phyloP scores from a whole-genome alignment of 2,888 invertebrate genomes.

The Noctua pronuba region DNA sequence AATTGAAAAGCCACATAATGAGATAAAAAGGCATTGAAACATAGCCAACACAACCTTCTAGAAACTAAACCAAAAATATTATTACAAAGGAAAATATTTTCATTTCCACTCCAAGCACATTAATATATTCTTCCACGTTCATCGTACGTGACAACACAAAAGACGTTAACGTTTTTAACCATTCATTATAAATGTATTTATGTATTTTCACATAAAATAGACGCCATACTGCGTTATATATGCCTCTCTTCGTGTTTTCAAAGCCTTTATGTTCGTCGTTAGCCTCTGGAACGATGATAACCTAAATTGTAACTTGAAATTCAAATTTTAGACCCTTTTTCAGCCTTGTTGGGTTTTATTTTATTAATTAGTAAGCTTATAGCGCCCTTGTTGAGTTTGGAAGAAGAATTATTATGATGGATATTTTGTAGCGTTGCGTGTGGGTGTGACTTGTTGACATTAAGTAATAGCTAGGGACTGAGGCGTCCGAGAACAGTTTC shows the following conservation, averaged over 20 bases:
- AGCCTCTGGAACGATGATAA: conserved; percentile 37
- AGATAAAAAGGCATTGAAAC: background rate
- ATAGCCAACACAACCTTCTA: background rate
- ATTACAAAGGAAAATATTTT: conserved; percentile 30
- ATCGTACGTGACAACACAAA: conserved; percentile 58
- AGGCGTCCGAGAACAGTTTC: background rate
- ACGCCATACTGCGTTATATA: conserved; percentile 29
- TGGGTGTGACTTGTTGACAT: background rate
- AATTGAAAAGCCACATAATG: background rate
- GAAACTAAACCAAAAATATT: conserved; percentile 18
- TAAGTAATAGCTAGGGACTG: conserved; percentile 2
- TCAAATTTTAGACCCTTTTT: conserved; percentile 54
- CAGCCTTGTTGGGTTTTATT: conserved; percentile 41
- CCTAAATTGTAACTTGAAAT: conserved; percentile 53
- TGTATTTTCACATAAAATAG: conserved; percentile 47
- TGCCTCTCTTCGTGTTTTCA: conserved; percentile 31
- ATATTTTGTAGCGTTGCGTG: background rate
- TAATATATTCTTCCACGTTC: conserved; percentile 49
- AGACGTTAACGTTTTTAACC: conserved; percentile 50
- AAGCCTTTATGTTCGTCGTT: conserved; percentile 46
- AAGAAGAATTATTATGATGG: conserved; percentile 9
- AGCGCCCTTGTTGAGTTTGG: conserved; percentile 19
- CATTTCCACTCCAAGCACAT: conserved; percentile 43
- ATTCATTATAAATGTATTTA: conserved; percentile 56
- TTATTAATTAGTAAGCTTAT: conserved; percentile 52